Evolutionary conservation across 2,113 vertebrate genomes (phyloP), one percentile per base, ranked within the genome.

Genomic region (Mystacornis crossleyi): DNA sequence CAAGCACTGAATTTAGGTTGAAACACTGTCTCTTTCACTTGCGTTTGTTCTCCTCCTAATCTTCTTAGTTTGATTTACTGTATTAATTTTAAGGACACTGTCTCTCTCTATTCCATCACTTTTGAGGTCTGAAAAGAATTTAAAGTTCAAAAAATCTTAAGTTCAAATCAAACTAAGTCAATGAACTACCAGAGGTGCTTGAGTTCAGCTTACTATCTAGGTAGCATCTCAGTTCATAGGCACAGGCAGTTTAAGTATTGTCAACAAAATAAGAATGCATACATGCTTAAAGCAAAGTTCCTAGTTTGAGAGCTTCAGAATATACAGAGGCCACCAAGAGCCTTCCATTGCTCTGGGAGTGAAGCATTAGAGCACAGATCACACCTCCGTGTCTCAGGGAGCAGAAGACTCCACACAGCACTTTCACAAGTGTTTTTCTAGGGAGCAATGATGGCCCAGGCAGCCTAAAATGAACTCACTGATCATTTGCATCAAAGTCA

Each of bases 341-440:
- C 42, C 11, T 66, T 20, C 25, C 23, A 3, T 48, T 65, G 43
- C 42, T 28, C n/a, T 21, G 6, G 55, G 25, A 90, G 20, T 0
- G 1, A 65, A 48, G 55, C 25, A 50, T 19, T 8, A 50, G 25
- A 40, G 26, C 18, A 62, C 15, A 3, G 33, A 42, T 74, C 47
- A 14, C 12, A 47, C 4, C 9, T 28, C 20, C 5, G 3, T 0
- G 0, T n/a, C 25, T 2, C 3, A 0, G 38, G 25, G 25, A 91
- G 43, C 16, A 61, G 47, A 51, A 28, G 8, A 18, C 28, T 40
- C 24, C 38, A 36, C 25, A 18, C 8, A 58, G 34, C 31, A 55
- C 7, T 10, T 80, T 71, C 71, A 43, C 7, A 1, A 51, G 31
- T 6, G 12, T 75, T 86, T 57, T 58, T 73, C 60, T 64, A 18